Percentiles rank a stretch among this genome's conserved stretches.
phyloP scores from a whole-genome alignment of 1,140 invertebrate species.

The Bombyx mandarina region DNA sequence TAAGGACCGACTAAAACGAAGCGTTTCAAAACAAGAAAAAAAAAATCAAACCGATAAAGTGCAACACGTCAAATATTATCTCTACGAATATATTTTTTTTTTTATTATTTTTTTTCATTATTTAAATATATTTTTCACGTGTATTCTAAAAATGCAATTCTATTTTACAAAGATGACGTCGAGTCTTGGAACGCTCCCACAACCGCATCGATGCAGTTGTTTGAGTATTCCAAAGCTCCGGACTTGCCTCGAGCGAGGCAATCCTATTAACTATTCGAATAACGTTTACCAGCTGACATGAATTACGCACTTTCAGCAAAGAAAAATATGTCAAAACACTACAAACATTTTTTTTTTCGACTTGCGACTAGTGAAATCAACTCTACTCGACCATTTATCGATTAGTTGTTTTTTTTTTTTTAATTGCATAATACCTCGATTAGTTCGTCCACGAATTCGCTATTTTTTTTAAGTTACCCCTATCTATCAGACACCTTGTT shows the following conservation, averaged over 20 bases:
- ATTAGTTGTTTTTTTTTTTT: slow-evolving; percentile 50
- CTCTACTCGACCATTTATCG: slow-evolving; percentile 69
- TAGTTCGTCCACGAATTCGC: slow-evolving; percentile 59
- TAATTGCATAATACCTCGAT: slow-evolving; percentile 49
- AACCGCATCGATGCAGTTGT: slow-evolving; percentile 27
- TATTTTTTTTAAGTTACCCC: slow-evolving; percentile 47
- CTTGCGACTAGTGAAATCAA: slow-evolving; percentile 72
- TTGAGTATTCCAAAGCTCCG: slow-evolving; percentile 53
- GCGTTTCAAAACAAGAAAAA: slow-evolving; percentile 45
- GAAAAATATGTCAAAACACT: slow-evolving; percentile 74
- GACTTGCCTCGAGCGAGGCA: slow-evolving; percentile 12
- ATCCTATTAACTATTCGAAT: slow-evolving; percentile 34
- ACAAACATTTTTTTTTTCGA: slow-evolving; percentile 69
- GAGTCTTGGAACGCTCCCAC: slow-evolving; percentile 56
- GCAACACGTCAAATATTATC: slow-evolving; percentile 58
- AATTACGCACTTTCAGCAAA: slow-evolving; percentile 74
- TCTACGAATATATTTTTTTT: slow-evolving; percentile 33
- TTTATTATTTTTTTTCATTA: slow-evolving; percentile 32
- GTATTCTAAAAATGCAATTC: slow-evolving; percentile 53
- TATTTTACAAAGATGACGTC: slow-evolving; percentile 51
- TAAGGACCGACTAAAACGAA: slow-evolving; percentile 60
- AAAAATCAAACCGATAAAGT: slow-evolving; percentile 53
- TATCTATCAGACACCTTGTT: slow-evolving; percentile 39
- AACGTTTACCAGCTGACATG: slow-evolving; percentile 69
- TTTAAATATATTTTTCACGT: slow-evolving; percentile 32